Percentiles rank a stretch among this genome's conserved stretches.
Evolutionary conservation across 2,797 vertebrate species (phyloP).

Genomic region (Poeciliopsis turneri): DNA sequence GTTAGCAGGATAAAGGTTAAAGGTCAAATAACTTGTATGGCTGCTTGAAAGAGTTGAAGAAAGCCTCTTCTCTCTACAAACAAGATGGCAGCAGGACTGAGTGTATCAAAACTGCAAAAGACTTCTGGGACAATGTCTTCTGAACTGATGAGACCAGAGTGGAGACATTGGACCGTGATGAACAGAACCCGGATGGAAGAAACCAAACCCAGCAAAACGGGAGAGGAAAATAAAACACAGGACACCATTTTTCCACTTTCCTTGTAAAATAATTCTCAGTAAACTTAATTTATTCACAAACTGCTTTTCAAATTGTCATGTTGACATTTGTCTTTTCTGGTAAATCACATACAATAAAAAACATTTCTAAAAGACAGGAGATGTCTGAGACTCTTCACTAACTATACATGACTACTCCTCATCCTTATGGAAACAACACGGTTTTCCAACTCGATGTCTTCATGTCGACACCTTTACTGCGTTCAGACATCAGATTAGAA

Average conservation of each 20-base stretch:
- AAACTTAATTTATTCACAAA: conserved; percentile 88
- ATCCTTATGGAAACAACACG: conserved; percentile 44
- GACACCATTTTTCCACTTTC: conserved; percentile 57
- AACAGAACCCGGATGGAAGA: background rate
- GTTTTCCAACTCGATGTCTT: conserved; percentile 63
- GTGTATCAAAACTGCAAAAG: too few species aligned
- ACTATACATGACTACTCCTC: conserved; percentile 70
- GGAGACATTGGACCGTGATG: background rate
- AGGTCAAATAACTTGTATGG: background rate
- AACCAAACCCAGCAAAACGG: background rate
- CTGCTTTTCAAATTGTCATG: conserved; percentile 78
- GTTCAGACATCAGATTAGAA: conserved; percentile 76
- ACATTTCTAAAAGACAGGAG: conserved; percentile 81
- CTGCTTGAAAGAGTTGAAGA: background rate
- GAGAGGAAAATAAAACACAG: conserved; percentile 11
- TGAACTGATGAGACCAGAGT: background rate
- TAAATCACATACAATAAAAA: conserved; percentile 83
- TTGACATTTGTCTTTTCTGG: conserved; percentile 53
- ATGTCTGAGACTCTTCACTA: conserved; percentile 71
- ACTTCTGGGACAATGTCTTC: background rate
- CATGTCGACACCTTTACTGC: conserved; percentile 57
- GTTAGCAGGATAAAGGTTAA: too few species aligned
- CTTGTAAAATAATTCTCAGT: conserved; percentile 86
- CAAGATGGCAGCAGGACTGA: too few species aligned
- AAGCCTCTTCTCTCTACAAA: too few species aligned